phyloP scores from a whole-genome alignment of 2,113 vertebrate species.

The Strix aluco region DNA sequence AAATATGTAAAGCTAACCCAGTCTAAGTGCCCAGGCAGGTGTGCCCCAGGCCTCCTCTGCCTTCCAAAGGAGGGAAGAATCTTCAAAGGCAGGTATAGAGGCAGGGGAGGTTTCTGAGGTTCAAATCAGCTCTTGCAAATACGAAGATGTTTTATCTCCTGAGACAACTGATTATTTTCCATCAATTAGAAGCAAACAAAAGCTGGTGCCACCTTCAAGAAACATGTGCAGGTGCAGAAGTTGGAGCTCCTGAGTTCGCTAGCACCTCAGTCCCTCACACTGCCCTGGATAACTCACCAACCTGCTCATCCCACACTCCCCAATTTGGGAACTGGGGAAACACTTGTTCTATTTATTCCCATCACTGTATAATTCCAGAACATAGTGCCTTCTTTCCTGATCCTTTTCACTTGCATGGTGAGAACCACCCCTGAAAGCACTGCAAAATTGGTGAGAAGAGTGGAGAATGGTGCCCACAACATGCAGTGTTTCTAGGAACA shows the following conservation, averaged over 20 bases:
- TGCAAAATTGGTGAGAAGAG: background rate
- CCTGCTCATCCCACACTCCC: background rate
- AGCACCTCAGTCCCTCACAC: background rate
- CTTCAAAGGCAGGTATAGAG: background rate
- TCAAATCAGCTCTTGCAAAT: background rate
- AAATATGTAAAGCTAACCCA: background rate
- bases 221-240: rapidly evolving
- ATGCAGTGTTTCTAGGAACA: background rate
- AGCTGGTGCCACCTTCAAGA: background rate
- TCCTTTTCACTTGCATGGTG: background rate
- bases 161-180: background rate
- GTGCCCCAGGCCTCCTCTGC: background rate
- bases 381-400: background rate
- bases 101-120: background rate
- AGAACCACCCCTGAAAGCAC: background rate
- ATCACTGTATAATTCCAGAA: background rate
- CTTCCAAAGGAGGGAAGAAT: background rate
- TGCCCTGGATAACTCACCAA: background rate
- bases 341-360: background rate
- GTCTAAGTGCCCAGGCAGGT: background rate
- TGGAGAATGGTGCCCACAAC: rapidly evolving
- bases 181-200: background rate
- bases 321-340: background rate
- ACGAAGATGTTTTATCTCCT: background rate
- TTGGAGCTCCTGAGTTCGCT: background rate